Percentiles rank a stretch among this genome's conserved stretches.
phyloP scores from a whole-genome alignment of 2,113 vertebrate species.

The Chionodraco myersi region DNA sequence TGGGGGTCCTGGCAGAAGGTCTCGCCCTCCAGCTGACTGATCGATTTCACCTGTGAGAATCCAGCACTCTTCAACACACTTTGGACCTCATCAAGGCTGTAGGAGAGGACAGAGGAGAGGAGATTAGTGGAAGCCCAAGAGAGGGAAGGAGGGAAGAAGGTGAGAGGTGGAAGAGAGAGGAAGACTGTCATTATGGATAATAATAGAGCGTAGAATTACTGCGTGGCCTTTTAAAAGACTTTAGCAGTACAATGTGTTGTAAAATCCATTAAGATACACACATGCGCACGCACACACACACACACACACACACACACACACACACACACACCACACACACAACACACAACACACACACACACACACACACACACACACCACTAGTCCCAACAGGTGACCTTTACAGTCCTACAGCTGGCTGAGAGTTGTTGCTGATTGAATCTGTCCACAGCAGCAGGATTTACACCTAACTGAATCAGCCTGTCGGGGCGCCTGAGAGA shows the following conservation, averaged over 20 bases:
- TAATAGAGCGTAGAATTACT: conserved; percentile 34
- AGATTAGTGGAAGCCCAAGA: conserved; percentile 30
- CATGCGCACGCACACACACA: conserved; percentile 14
- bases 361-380: conserved; percentile 16
- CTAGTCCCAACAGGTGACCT: conserved; percentile 75
- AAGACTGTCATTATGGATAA: conserved; percentile 37
- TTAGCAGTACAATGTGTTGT: conserved; percentile 31
- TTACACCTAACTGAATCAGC: conserved; percentile 80
- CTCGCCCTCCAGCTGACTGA: conserved; percentile 77
- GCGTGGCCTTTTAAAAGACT: conserved; percentile 43
- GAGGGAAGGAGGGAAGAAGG: conserved; percentile 5
- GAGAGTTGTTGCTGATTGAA: conserved; percentile 81
- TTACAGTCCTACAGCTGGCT: conserved; percentile 66
- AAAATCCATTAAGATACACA: conserved; percentile 37
- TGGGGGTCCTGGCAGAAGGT: conserved; percentile 89
- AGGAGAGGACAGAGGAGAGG: conserved; percentile 32
- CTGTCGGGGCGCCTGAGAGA: conserved; percentile 45
- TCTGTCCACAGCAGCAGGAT: conserved; percentile 79
- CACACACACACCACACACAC: conserved; percentile 12
- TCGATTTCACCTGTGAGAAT: conserved; percentile 84
- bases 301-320: conserved; percentile 11
- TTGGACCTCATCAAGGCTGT: conserved; percentile 87
- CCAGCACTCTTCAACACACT: conserved; percentile 82
- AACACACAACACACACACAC: conserved; percentile 14
- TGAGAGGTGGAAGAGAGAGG: conserved; percentile 20